Evolutionary conservation across 2,888 invertebrate species (phyloP).

Genomic region (Notocelia uddmanniana): DNA sequence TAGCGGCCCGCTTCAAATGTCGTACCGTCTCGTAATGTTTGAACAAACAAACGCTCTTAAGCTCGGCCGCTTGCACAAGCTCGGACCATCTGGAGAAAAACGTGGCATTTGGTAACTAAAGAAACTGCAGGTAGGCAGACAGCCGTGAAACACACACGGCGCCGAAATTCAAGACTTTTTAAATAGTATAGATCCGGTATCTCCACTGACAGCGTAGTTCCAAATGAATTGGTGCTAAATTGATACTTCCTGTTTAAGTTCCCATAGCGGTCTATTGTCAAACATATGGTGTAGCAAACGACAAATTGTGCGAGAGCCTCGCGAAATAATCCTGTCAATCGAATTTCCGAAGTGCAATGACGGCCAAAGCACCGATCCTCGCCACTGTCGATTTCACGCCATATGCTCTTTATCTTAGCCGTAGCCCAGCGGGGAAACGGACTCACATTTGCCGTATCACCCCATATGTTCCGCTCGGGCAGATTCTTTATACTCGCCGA

Average conservation of each 20-base stretch:
- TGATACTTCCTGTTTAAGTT: slow-evolving; percentile 83
- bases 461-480: slow-evolving; percentile 62
- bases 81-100: slow-evolving; percentile 80
- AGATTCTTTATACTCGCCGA: slow-evolving; percentile 42
- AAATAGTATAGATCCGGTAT: slow-evolving; percentile 69
- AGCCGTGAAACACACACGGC: slow-evolving; percentile 55
- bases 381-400: slow-evolving; percentile 63
- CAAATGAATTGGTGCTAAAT: slow-evolving; percentile 83
- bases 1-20: slow-evolving; percentile 84
- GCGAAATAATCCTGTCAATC: slow-evolving; percentile 71
- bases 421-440: slow-evolving; percentile 55
- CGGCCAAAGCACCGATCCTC: slow-evolving; percentile 65
- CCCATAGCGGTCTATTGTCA: slow-evolving; percentile 74
- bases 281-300: slow-evolving; percentile 74
- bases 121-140: slow-evolving; percentile 68
- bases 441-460: slow-evolving; percentile 63
- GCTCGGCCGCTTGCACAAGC: slow-evolving; percentile 78
- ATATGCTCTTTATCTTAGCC: slow-evolving; percentile 69
- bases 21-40: slow-evolving; percentile 84
- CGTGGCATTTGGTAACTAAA: slow-evolving; percentile 78
- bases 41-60: slow-evolving; percentile 77
- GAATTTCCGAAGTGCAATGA: slow-evolving; percentile 69
- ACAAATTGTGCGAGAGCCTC: slow-evolving; percentile 82
- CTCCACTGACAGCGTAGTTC: slow-evolving; percentile 71
- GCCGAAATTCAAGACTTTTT: slow-evolving; percentile 72